Evolutionary conservation across 2,113 vertebrate genomes (phyloP), one percentile per base, ranked within the genome.

Genomic region (Aptenodytes patagonicus): DNA sequence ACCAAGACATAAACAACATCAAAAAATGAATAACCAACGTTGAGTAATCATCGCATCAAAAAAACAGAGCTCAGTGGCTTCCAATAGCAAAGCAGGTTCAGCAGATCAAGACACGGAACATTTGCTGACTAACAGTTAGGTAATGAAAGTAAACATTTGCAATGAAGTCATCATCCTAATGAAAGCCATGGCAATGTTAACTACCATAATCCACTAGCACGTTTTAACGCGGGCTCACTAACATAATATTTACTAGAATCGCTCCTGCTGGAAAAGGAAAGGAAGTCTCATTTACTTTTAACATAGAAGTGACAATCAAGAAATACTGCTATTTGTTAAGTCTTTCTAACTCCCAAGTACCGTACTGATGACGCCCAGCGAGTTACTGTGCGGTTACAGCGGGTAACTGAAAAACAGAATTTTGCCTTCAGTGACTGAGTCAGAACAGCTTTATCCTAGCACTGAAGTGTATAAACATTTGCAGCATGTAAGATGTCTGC

Each of bases 41-140:
- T 89, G 72, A 88, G 71, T 79, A 92, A 95, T 68, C 80, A 52
- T 60, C 46, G 3, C 66, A 84, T 46, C 18, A 71, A 54, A 84
- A 92, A 84, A 78, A 51, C 7, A 28, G 70, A 87, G 76, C 89
- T 92, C 19, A 0, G 5, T 55, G n/a, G 77, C 78, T 95, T 91
- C 84, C 88, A 90, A 93, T 31, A 94, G 97, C 90, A 69, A 94
- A 95, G 95, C 64, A 77, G 80, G 81, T 83, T 97, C 66, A 93
- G 91, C 96, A 93, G 89, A 82, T 93, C 78, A 61, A 83, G 75
- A 85, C 87, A 91, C 75, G 8, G n/a, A 65, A 88, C 72, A 73
- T 47, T 87, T 83, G 91, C 90, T 73, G 91, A 94, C 92, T 90
- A 97, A 96, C 52, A 86, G 93, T 32, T 75, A 84, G 60, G 88